Evolutionary conservation across 2,888 invertebrate genomes (phyloP), one percentile per base, ranked within the genome.

Genomic region (Willowsia nigromaculata): DNA sequence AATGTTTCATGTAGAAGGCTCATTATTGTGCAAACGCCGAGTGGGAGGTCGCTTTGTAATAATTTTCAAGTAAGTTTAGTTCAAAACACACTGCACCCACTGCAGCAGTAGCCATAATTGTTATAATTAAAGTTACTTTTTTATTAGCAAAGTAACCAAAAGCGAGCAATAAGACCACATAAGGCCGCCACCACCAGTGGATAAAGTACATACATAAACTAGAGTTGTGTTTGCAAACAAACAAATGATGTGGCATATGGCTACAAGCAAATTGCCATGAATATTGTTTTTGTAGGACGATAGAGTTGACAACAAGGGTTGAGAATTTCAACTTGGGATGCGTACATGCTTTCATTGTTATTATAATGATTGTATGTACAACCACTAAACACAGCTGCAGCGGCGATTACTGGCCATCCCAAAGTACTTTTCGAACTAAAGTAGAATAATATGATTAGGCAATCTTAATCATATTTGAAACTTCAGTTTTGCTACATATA

Each of bases 11-110:
- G 3, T 65, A 33, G 65, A n/a, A 65, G 13, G 33, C 33, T 33
- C 65, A 30, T 33, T 65, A 25, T n/a, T 3, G n/a, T n/a, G n/a
- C 65, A 65, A 30, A 56, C 30, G 65, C 33, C n/a, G 65, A 59
- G 47, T 85, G 47, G 33, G 85, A 78, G 85, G 85, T 85, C 78
- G 85, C 78, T 85, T n/a, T n/a, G n/a, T n/a, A n/a, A 85, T 85
- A 74, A 56, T 85, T 74, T 85, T 50, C 3, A 50, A 56, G n/a
- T 56, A 22, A 56, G 47, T 5, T 56, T 33, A n/a, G n/a, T 80
- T 80, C 18, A 80, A 27, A 37, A 50, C 68, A 30, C 59, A 59
- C 37, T 30, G 59, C 27, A 59, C 50, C 5, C 50, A 22, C 22
- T 11, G 43, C 33, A 59, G 62, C 43, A 81, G 65, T 68, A 33